Base-by-base conservation (phyloP, 2,888 invertebrate species). In the Onchidella celtica region DNA sequence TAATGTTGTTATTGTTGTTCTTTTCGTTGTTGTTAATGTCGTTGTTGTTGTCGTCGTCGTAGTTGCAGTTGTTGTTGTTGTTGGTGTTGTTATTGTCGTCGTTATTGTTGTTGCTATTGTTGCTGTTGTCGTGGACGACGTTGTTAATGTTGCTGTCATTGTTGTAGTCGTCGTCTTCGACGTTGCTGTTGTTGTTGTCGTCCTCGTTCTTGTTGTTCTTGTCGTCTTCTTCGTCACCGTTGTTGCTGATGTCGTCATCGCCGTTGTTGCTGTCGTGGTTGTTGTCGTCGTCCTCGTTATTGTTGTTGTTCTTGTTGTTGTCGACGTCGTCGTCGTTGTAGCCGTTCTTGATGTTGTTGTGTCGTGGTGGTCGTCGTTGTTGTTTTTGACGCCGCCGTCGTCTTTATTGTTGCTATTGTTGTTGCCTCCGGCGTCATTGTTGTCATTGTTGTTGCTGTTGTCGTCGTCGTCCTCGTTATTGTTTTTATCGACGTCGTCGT, bases 181-280 rank as follows among this genome's bases (percentile, higher is more conserved):
- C n/a, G 17, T n/a, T 65, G 4, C 2, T 27, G 1, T 4, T 29
- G 4, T 21, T 1, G 4, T n/a, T 61, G 4, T 34, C 36, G 59
- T 4, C 24, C 24, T 65, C 17, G 29, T 32, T 68, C 61, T 57
- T 14, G 27, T 24, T 66, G 61, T n/a, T 40, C 38, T 36, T 21
- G 61, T 9, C 32, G 47, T 3, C 34, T 38, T 4, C 66, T 57
- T 36, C 32, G 65, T 59, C 63, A n/a, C 2, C 27, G 14, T 61
- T 55, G 61, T 69, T 70, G 57, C 4, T 29, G 24, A 2, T 29
- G 17, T 47, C 34, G 57, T 24, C 47, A 47, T 34, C 36, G 57
- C 55, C 47, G 17, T 47, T 34, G 59, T 47, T 63, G 38, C 73
- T 74, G 14, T 78, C 55, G 36, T 80, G n/a, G 57, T 66, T 66